phyloP scores from a whole-genome alignment of 2,797 vertebrate genomes.

The Sebastiscus albofasciatus region DNA sequence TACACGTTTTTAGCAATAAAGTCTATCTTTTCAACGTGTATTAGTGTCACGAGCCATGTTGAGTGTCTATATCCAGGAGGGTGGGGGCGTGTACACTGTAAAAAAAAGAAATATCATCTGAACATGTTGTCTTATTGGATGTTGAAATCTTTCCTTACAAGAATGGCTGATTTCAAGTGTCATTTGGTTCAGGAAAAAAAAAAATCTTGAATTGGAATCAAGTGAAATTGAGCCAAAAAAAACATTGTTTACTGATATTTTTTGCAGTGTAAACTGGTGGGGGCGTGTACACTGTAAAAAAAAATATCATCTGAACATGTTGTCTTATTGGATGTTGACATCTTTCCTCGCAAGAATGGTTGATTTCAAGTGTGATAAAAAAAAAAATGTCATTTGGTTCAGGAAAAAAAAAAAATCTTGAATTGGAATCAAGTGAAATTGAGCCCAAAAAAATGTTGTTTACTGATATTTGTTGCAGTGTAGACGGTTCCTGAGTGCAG shows the following conservation, averaged over 20 bases:
- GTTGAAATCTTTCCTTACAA: not conserved
- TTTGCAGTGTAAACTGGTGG: constrained; percentile 35
- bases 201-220: not conserved
- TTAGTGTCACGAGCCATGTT: constrained; percentile 76
- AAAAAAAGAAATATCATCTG: not conserved
- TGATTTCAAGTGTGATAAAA: not conserved
- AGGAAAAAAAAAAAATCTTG: not conserved
- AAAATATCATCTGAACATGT: too few species aligned
- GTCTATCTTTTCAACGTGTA: constrained; percentile 88
- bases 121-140: not conserved
- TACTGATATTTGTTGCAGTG: constrained; percentile 43
- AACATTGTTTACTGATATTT: constrained; percentile 12
- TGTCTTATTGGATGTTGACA: not conserved
- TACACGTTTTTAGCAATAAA: constrained; percentile 93
- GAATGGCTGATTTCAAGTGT: not conserved
- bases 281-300: too few species aligned
- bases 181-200: not conserved
- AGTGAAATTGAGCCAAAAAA: constrained; percentile 8
- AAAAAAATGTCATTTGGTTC: not conserved
- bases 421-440: constrained; percentile 7
- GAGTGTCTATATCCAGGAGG: constrained; percentile 58
- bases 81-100: constrained; percentile 62
- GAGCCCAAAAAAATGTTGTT: constrained; percentile 3
- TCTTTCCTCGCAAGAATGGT: not conserved
- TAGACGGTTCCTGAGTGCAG: not conserved